phyloP scores from a whole-genome alignment of 2,888 invertebrate species.

The Serripes groenlandicus region DNA sequence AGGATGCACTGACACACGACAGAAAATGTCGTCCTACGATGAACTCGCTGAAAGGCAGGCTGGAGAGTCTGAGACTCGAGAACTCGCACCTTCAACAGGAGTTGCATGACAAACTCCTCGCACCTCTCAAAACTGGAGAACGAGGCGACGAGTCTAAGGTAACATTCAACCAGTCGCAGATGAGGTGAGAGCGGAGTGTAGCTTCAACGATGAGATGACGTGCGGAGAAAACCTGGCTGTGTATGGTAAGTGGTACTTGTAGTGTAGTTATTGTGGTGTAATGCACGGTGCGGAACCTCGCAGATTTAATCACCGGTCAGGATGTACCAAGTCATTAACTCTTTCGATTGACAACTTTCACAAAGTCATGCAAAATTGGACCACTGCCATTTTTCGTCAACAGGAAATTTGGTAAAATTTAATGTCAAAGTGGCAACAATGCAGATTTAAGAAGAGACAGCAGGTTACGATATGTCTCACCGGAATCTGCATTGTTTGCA shows the following conservation, averaged over 20 bases:
- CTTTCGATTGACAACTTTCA: too few species aligned
- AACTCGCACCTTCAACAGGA: constrained; percentile 81
- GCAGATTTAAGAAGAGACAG: too few species aligned
- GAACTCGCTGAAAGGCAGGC: constrained; percentile 80
- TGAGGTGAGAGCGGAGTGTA: constrained; percentile 39
- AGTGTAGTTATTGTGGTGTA: too few species aligned
- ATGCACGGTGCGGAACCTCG: too few species aligned
- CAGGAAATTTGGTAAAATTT: too few species aligned
- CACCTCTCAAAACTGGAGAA: constrained; percentile 82
- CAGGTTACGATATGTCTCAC: too few species aligned
- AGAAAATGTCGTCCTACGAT: constrained; percentile 80
- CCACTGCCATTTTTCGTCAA: too few species aligned
- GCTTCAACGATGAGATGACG: constrained; percentile 45
- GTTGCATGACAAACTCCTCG: constrained; percentile 82
- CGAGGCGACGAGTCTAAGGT: constrained; percentile 81
- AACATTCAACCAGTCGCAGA: constrained; percentile 73
- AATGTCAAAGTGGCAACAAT: too few species aligned
- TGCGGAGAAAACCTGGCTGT: constrained; percentile 63
- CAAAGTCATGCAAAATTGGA: too few species aligned
- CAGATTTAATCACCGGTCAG: too few species aligned
- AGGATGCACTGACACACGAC: background rate
- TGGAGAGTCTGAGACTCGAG: constrained; percentile 80
- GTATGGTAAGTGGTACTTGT: constrained; percentile 44
- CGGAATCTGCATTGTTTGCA: too few species aligned
- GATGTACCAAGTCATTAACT: too few species aligned